Percentiles rank a stretch among this genome's conserved stretches.
Evolutionary conservation across 2,797 vertebrate genomes (phyloP).

Genomic region (Chrysolophus pictus): DNA sequence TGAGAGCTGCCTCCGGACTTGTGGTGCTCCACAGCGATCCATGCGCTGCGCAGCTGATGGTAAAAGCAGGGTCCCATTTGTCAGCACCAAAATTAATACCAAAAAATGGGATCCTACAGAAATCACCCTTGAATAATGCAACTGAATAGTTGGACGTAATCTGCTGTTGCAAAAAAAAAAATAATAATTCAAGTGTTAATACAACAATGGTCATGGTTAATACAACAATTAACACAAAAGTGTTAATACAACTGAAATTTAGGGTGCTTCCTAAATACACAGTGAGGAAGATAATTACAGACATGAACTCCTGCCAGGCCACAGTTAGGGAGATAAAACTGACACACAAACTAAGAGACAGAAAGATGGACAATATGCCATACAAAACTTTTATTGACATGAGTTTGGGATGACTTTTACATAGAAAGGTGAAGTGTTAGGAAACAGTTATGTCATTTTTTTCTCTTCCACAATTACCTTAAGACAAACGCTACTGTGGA

Average conservation of each 20-base stretch:
- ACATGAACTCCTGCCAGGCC: background rate
- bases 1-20: background rate
- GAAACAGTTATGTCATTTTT: background rate
- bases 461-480: background rate
- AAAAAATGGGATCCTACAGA: background rate
- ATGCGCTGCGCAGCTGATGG: background rate
- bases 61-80: background rate
- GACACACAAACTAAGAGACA: background rate
- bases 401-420: conserved; percentile 41
- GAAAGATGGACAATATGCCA: background rate
- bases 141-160: background rate
- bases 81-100: background rate
- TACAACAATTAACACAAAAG: background rate
- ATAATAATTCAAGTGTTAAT: background rate
- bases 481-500: background rate
- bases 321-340: background rate
- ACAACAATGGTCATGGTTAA: background rate
- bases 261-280: background rate
- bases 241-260: background rate
- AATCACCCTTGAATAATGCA: background rate
- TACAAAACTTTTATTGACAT: conserved; percentile 75
- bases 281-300: background rate
- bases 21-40: rapidly evolving
- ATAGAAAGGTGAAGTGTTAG: background rate
- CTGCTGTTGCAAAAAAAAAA: background rate